Evolutionary conservation across 2,888 invertebrate genomes (phyloP), one percentile per base, ranked within the genome.

Genomic region (Drosophila anomalata): DNA sequence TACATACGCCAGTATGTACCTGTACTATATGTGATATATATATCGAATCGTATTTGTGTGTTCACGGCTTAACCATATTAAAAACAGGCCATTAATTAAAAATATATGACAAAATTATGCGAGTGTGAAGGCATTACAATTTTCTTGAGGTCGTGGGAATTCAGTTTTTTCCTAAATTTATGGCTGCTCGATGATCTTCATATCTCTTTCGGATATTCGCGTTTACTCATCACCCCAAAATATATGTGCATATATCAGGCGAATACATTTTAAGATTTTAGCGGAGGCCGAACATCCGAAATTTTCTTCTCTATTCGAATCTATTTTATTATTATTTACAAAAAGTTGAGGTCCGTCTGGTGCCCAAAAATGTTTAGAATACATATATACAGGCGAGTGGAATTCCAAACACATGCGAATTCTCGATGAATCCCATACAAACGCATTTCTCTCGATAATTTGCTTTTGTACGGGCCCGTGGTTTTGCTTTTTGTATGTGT

Each of bases 401-500:
- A 57, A 69, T 57, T 69, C 70, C 67, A 57, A 69, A 67, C 70
- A 69, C 69, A 67, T 69, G 50, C 69, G 62, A 72, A 55, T 62
- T 62, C 55, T 33, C 63, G 41, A 72, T 70, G 73, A 72, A 70
- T 39, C 51, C 44, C 46, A 66, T 20, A 65, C 54, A 47, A 54
- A 33, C 46, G 46, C 17, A 54, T 17, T 67, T 47, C 65, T 65
- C 65, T 69, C 57, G 57, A 41, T 41, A 44, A 46, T 67, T 54
- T 54, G 42, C 52, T 55, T 63, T 54, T 11, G 55, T 46, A 29
- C 29, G 51, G 55, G 61, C 54, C 52, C 53, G 47, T 56, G 59
- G 55, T 17, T 66, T 61, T 55, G 56, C 68, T 54, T 41, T 67
- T 42, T 41, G 67, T 55, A 36, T 73, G 48, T 82, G 90, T 88